A percentile compares a stretch with the other conserved stretches of the same genome.
These are phyloP conservation scores for Apogon hyalosoma DNA, from an alignment of 2,797 vertebrate species.

Conservation along the genomic window DNA sequence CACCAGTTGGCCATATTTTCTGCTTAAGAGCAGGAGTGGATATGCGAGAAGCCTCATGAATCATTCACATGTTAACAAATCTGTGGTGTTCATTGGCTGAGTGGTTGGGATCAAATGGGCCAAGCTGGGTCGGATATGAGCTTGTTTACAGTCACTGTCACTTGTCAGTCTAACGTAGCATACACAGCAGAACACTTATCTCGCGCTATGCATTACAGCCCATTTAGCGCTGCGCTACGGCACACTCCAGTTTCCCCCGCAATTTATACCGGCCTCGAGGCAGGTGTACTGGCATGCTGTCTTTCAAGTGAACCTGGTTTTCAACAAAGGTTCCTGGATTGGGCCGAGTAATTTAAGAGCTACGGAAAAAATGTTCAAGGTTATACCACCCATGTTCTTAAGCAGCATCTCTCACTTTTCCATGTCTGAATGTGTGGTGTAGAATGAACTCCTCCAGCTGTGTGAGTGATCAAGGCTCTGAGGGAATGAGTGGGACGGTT, in stretches of 20 bases:
- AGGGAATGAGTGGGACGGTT: constrained; percentile 47
- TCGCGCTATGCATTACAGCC: constrained; percentile 73
- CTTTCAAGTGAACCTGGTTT: constrained; percentile 44
- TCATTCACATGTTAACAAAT: constrained; percentile 81
- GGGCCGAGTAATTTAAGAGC: constrained; percentile 54
- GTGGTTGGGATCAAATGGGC: constrained; percentile 77
- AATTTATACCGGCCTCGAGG: constrained; percentile 34
- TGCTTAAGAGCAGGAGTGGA: constrained; percentile 62
- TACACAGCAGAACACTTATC: constrained; percentile 61
- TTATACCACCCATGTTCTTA: constrained; percentile 42
- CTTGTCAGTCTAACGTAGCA: constrained; percentile 70
- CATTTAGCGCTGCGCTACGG: constrained; percentile 47
- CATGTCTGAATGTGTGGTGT: constrained; percentile 52
- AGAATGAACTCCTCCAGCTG: constrained; percentile 52
- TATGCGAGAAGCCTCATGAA: constrained; percentile 73
- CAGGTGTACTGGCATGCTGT: constrained; percentile 48
- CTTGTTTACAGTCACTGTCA: constrained; percentile 79
- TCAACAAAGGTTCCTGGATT: constrained; percentile 43
- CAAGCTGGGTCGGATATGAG: constrained; percentile 64
- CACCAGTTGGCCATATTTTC: constrained; percentile 51
- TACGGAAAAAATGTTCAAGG: constrained; percentile 21
- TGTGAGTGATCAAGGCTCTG: constrained; percentile 70
- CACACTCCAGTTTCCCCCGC: constrained; percentile 65
- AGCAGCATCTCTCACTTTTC: constrained; percentile 53
- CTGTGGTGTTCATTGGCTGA: constrained; percentile 82